A percentile compares a stretch with the other conserved stretches of the same genome.
Conservation (phyloP, 23 tunicate species). For the Trididemnum nubilum region DNA sequence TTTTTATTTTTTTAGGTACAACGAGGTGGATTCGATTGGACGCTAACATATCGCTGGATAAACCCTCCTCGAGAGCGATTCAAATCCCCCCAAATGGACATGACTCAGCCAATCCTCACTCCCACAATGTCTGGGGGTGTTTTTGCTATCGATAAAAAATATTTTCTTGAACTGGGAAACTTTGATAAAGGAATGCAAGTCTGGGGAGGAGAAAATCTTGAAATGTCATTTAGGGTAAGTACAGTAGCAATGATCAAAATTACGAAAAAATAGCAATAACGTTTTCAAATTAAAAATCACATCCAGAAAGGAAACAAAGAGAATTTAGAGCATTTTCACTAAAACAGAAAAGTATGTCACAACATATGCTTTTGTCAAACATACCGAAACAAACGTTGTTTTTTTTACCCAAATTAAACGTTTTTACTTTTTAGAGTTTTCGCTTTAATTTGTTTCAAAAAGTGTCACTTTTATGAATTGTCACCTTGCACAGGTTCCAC, state of each 20-base stretch:
- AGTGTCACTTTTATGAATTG: too few relatives aligned
- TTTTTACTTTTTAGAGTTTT: too few relatives aligned
- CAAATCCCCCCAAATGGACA: slow-evolving; percentile 55
- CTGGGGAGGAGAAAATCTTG: slow-evolving; percentile 97
- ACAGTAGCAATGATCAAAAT: too few relatives aligned
- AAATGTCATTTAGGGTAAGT: slow-evolving; percentile 92
- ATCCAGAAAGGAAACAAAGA: not conserved
- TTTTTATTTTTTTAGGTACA: slow-evolving; percentile 45
- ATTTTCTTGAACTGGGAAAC: slow-evolving; percentile 63
- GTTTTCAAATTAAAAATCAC: not conserved
- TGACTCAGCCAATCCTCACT: slow-evolving; percentile 76
- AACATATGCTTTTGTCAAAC: too few relatives aligned
- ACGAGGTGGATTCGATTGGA: slow-evolving; percentile 98
- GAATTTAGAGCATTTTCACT: too few relatives aligned
- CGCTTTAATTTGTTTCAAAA: too few relatives aligned
- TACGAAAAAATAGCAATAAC: not conserved
- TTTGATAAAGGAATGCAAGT: slow-evolving; percentile 80
- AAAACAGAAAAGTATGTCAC: too few relatives aligned
- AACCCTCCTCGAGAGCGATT: slow-evolving; percentile 64
- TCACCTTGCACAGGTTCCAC: too few relatives aligned
- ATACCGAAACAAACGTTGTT: too few relatives aligned
- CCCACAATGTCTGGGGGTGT: slow-evolving; percentile 96
- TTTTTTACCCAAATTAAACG: too few relatives aligned
- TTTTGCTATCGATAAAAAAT: slow-evolving; percentile 69
- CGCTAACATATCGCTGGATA: slow-evolving; percentile 83